phyloP scores from a whole-genome alignment of 2,888 invertebrate genomes.

The Andrena camellia region DNA sequence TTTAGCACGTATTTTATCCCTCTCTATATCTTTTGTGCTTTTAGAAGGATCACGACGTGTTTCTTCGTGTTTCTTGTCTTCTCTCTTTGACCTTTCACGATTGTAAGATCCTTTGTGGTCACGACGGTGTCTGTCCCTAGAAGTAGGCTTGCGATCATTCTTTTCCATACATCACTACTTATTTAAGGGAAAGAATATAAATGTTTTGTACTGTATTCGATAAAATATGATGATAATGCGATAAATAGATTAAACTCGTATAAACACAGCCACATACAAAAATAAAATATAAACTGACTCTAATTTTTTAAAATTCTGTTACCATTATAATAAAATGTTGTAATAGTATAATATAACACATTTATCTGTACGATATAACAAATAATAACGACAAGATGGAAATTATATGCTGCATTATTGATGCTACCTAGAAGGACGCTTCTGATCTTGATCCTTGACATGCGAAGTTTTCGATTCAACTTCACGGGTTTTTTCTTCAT shows the following conservation, averaged over 20 bases:
- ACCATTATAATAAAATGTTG: conserved; percentile 3
- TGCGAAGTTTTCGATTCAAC: conserved; percentile 33
- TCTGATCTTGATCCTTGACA: conserved; percentile 58
- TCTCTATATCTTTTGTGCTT: conserved; percentile 83
- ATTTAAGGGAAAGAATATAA: conserved; percentile 25
- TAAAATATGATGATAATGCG: conserved; percentile 21
- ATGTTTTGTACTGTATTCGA: conserved; percentile 14
- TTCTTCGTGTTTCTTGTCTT: conserved; percentile 78
- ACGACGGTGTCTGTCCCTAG: conserved; percentile 78
- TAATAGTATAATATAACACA: conserved; percentile 21
- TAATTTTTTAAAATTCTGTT: not conserved
- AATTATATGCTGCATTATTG: conserved; percentile 35
- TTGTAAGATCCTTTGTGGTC: conserved; percentile 68
- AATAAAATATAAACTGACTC: conserved; percentile 14
- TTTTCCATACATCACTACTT: conserved; percentile 23
- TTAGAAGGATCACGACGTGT: conserved; percentile 81
- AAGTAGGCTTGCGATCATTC: conserved; percentile 73
- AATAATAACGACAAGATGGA: conserved; percentile 23
- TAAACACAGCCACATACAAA: not conserved
- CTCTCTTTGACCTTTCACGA: conserved; percentile 73
- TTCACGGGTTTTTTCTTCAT: conserved; percentile 73
- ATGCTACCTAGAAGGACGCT: conserved; percentile 72
- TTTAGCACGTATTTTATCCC: conserved; percentile 81
- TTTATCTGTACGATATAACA: conserved; percentile 13
- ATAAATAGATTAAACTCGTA: not conserved